These are phyloP conservation scores for Pluvialis apricaria DNA, from an alignment of 2,113 vertebrate species.

Conservation along the genomic window DNA sequence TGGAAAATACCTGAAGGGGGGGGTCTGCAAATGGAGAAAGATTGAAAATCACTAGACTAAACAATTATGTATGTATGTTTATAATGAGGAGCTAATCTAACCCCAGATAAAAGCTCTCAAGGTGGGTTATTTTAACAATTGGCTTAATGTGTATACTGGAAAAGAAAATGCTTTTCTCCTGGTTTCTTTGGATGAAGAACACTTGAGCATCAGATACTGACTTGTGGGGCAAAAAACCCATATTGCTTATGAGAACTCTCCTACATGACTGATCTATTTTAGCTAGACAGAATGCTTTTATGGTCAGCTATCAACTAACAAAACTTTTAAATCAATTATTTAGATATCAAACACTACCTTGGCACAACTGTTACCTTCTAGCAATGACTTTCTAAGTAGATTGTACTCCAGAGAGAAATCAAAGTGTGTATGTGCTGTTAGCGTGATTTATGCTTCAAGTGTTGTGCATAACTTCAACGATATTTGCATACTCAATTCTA, in stretches of 20 bases:
- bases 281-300: not conserved
- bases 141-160: not conserved
- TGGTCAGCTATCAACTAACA: not conserved
- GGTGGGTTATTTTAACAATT: not conserved
- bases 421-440: not conserved
- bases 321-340: slow-evolving; percentile 48
- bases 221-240: not conserved
- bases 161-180: not conserved
- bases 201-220: not conserved
- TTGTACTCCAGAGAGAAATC: slow-evolving; percentile 7
- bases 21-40: not conserved
- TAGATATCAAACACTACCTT: slow-evolving; percentile 21
- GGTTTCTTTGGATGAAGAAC: not conserved
- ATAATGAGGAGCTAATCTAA: not conserved
- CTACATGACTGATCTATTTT: not conserved
- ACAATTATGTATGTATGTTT: not conserved
- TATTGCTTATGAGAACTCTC: not conserved
- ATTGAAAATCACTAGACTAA: not conserved
- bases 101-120: not conserved
- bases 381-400: slow-evolving; percentile 3
- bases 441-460: not conserved
- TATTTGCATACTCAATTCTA: not conserved
- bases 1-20: not conserved
- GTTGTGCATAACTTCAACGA: not conserved
- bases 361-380: slow-evolving; percentile 22